Percentiles rank a stretch among this genome's conserved stretches.
These are phyloP conservation scores for Semicossyphus pulcher DNA, from an alignment of 2,113 vertebrate genomes.

Conservation along the genomic window DNA sequence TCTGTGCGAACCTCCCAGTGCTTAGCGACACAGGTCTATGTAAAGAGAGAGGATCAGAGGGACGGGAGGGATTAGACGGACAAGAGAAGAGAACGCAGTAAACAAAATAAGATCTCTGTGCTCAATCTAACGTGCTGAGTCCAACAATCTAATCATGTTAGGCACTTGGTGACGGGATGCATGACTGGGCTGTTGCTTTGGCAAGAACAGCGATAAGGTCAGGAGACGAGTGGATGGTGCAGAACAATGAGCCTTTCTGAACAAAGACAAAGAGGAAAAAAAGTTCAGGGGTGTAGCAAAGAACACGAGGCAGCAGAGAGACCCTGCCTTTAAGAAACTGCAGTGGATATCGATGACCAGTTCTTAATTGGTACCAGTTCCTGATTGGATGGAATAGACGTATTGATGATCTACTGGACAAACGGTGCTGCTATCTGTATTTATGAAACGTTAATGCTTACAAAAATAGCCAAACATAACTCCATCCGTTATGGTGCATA, in stretches of 20 bases:
- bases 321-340: not conserved
- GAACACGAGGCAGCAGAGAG: not conserved
- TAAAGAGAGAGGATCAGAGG: constrained; percentile 26
- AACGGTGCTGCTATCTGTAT: too few species aligned
- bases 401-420: too few species aligned
- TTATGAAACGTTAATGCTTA: too few species aligned
- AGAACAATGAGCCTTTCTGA: constrained; percentile 36
- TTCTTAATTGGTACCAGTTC: not conserved
- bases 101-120: constrained; percentile 42
- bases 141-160: constrained; percentile 57
- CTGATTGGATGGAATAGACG: too few species aligned
- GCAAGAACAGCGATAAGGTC: constrained; percentile 53
- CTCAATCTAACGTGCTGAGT: constrained; percentile 35
- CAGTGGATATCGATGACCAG: not conserved
- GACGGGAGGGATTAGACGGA: constrained; percentile 56
- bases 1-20: constrained; percentile 48
- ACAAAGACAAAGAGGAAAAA: constrained; percentile 22
- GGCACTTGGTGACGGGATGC: constrained; percentile 55
- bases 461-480: too few species aligned
- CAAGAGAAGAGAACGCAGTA: constrained; percentile 29
- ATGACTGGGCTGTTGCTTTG: constrained; percentile 59
- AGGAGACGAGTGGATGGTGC: constrained; percentile 41
- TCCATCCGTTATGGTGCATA: too few species aligned
- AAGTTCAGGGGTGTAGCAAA: not conserved
- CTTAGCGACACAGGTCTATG: constrained; percentile 49